phyloP scores from a whole-genome alignment of 2,888 invertebrate genomes.

The Ceriagrion tenellum region DNA sequence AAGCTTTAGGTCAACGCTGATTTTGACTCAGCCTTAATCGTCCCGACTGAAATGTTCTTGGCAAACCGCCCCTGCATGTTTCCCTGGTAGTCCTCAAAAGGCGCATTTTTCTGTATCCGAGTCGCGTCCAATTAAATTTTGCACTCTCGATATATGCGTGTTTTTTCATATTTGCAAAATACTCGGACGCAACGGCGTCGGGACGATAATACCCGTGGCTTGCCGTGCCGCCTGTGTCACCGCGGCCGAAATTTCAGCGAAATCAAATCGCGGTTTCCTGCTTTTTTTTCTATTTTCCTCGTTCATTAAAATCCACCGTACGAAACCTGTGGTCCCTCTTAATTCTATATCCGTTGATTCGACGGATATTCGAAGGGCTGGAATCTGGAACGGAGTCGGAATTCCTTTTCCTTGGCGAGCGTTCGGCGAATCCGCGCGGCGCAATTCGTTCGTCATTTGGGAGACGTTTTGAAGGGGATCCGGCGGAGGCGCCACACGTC shows the following conservation, averaged over 20 bases:
- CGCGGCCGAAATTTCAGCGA: not conserved
- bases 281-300: not conserved
- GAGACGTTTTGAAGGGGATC: not conserved
- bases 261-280: not conserved
- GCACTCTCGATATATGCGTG: not conserved
- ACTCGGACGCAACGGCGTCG: not conserved
- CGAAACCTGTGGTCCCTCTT: not conserved
- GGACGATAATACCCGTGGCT: not conserved
- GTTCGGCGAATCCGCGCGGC: not conserved
- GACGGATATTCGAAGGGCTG: not conserved
- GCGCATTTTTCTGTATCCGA: not conserved
- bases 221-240: too few species aligned
- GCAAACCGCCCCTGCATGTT: too few species aligned
- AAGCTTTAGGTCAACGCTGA: too few species aligned
- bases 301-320: not conserved
- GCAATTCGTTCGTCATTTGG: not conserved
- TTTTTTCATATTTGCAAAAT: not conserved
- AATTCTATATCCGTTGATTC: not conserved
- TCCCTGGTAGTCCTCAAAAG: too few species aligned
- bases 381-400: not conserved
- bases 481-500: not conserved
- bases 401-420: not conserved
- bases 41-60: too few species aligned
- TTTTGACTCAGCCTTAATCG: too few species aligned
- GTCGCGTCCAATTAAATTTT: not conserved